Base-by-base conservation (phyloP, 2,888 invertebrate genomes). In the Cantharis nigra region DNA sequence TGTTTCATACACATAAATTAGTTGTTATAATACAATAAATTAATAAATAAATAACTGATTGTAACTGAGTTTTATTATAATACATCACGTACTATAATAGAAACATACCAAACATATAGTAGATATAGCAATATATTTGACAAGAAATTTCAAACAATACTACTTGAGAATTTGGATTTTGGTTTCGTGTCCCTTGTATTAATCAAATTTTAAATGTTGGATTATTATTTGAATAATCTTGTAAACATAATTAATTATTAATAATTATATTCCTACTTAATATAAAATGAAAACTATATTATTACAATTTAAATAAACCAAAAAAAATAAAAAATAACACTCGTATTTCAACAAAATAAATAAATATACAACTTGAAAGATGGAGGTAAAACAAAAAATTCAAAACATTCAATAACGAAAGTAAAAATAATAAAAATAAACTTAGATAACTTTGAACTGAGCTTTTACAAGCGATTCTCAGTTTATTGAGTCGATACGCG, bases 401-500 rank as follows among this genome's bases (percentile, higher is more conserved):
- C 23, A 23, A 49, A 67, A 67, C 65, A 67, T 67, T 67, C 26
- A 67, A 67, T 67, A 67, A n/a, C 49, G 49, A 49, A 30, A 49
- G 73, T 69, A 78, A n/a, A 67, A 78, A 78, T 82, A 84, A 83
- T 83, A 83, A 84, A 83, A 83, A 81, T 82, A 83, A 83, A 83
- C 80, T 82, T 83, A 79, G 80, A 80, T 81, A 78, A 80, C 79
- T 79, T 82, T 80, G 82, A 81, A 81, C 81, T 72, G 75, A 75
- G 79, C 78, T 81, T 82, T 82, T 80, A 81, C 82, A 82, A 81
- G 81, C 84, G 82, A 84, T 83, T 83, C 83, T 80, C 80, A 80
- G 81, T 84, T 83, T 85, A 85, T 85, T 83, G 85, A 84, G 84
- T 82, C 84, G 84, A 83, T 85, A 83, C 84, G 84, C 79, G 85